Evolutionary conservation across 2,797 vertebrate genomes (phyloP).

Genomic region (Rhadinocentrus ornatus): DNA sequence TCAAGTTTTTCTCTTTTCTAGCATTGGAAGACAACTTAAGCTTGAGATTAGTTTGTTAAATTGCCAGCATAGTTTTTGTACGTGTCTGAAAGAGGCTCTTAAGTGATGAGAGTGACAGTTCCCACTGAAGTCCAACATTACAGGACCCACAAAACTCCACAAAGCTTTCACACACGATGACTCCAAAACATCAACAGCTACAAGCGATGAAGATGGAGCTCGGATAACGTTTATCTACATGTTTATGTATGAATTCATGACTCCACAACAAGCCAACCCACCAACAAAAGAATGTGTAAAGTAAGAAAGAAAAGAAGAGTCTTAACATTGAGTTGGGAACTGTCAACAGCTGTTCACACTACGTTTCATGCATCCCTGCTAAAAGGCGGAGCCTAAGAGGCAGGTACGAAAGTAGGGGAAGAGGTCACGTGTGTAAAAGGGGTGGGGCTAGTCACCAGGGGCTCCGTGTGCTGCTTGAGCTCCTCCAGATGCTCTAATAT

Average conservation of each 20-base stretch:
- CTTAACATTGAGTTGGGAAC: constrained; percentile 58
- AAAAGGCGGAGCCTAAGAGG: constrained; percentile 83
- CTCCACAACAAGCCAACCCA: constrained; percentile 53
- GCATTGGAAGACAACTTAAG: neutral
- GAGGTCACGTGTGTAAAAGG: constrained; percentile 85
- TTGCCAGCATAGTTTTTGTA: neutral
- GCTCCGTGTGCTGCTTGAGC: constrained; percentile 96
- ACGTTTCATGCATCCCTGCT: constrained; percentile 91
- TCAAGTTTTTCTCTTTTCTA: no score
- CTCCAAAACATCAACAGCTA: constrained; percentile 7
- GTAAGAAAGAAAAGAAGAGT: constrained; percentile 31
- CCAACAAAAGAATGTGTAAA: constrained; percentile 24
- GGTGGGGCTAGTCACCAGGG: constrained; percentile 97
- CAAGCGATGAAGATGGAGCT: constrained; percentile 37
- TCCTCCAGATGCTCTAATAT: constrained; percentile 99
- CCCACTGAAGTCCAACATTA: constrained; percentile 55
- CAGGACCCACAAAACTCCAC: constrained; percentile 42
- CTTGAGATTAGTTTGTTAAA: neutral
- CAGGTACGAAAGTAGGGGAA: constrained; percentile 78
- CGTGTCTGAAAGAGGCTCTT: constrained; percentile 59
- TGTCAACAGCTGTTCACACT: constrained; percentile 70
- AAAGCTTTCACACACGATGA: neutral
- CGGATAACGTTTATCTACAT: constrained; percentile 9
- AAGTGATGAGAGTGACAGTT: constrained; percentile 61
- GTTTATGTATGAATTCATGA: constrained; percentile 25